Base-by-base conservation (phyloP, 2,797 vertebrate genomes). In the Myiotriccus ornatus region DNA sequence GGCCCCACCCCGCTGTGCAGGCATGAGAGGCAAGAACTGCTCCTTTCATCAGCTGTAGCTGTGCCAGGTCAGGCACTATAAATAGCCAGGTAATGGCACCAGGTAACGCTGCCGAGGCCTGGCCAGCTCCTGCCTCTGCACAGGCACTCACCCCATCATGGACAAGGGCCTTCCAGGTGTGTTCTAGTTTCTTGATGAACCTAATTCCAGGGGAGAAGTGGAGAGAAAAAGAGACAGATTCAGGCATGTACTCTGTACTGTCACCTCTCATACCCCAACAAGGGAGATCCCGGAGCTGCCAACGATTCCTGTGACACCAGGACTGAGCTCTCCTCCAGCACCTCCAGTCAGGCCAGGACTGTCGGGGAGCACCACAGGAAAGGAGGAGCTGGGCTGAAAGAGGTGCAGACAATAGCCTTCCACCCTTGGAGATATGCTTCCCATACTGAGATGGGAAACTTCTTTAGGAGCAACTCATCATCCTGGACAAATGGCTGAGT, bases 121-220 rank as follows among this genome's bases (percentile, higher is more conserved):
- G 24, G 78, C 28, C 60, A 62, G 23, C 32, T 60, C 68, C 89
- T 86, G 78, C 39, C 65, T 50, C 41, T 41, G 75, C 24, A 60
- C 21, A 34, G 62, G 17, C 6, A 95, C 99, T 98, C 96, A 99
- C 99, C 98, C 99, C 99, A 0, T 90, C 88, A 22, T 90, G 88
- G 53, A 90, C 88, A 53, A 90, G 98, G 86, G 99, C 99, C 95
- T 99, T 99, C 99, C 99, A 99, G n/a, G 99, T 99, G 87, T 99
- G 99, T 73, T 99, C 99, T 79, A 99, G 94, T 96, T 99, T 99
- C 98, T 99, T 99, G 97, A 99, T 99, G 94, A 99, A 98, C 97
- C 99, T 99, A 63, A 53, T 89, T 49, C 39, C 87, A 75, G 46
- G 17, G 25, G 8, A 81, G 24, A 94, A 85, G 24, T 3, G 11